A percentile compares a stretch with the other conserved stretches of the same genome.
These are phyloP conservation scores for Aptenodytes patagonicus DNA, from an alignment of 2,113 vertebrate genomes.

Conservation along the genomic window DNA sequence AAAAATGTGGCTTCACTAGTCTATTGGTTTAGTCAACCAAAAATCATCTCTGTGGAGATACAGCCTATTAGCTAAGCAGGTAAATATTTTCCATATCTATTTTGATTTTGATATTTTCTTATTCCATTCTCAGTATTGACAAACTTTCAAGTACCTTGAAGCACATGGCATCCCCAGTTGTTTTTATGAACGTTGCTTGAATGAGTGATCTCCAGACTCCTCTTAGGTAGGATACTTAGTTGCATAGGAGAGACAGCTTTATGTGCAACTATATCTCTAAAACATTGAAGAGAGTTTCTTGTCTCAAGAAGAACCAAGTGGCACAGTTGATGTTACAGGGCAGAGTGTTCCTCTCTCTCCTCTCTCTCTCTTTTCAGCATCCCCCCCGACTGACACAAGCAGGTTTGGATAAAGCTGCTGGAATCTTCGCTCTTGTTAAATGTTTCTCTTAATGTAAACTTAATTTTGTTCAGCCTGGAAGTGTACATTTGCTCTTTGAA, in stretches of 20 bases:
- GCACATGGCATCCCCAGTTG: rapidly evolving
- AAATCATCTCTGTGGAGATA: background rate
- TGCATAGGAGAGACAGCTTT: background rate
- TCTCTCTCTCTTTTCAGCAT: background rate
- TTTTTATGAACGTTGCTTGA: background rate
- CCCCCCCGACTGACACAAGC: background rate
- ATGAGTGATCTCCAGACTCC: background rate
- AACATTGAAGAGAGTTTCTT: background rate
- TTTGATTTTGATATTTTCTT: background rate
- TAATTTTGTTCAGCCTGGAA: background rate
- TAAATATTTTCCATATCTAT: background rate
- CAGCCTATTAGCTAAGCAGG: background rate
- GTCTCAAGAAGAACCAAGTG: background rate
- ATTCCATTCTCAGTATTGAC: background rate
- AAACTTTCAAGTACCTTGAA: background rate
- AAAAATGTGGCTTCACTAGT: background rate
- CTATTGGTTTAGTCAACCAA: background rate
- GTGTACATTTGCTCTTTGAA: background rate
- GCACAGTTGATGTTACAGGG: background rate
- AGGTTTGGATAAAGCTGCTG: background rate
- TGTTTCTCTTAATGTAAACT: background rate
- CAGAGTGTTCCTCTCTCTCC: background rate
- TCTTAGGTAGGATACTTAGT: background rate
- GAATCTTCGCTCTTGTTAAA: background rate
- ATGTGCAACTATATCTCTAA: background rate